These are phyloP conservation scores for Portunus trituberculatus DNA, from an alignment of 1,140 invertebrate genomes.

Conservation along the genomic window DNA sequence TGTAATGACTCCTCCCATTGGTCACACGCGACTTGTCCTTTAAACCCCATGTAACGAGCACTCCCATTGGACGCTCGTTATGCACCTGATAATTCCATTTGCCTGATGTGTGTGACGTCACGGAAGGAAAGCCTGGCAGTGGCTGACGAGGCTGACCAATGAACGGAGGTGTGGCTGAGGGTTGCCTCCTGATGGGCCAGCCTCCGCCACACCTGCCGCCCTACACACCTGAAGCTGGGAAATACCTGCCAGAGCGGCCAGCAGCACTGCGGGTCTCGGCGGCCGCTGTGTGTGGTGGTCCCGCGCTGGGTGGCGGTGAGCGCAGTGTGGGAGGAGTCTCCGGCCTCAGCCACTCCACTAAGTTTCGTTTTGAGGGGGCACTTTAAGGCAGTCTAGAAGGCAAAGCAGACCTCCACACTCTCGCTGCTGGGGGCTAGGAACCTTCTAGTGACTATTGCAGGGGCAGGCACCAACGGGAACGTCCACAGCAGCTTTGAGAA, in stretches of 20 bases:
- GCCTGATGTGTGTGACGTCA: constrained; percentile 56
- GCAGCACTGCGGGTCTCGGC: not conserved
- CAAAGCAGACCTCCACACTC: not conserved
- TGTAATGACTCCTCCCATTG: constrained; percentile 45
- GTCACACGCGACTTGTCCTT: constrained; percentile 27
- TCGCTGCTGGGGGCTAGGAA: not conserved
- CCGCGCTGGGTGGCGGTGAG: constrained; percentile 50
- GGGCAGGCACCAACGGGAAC: not conserved
- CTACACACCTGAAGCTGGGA: constrained; percentile 50
- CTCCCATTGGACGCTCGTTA: constrained; percentile 57
- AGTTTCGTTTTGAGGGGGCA: constrained; percentile 41
- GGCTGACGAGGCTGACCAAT: constrained; percentile 54
- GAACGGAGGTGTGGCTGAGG: not conserved
- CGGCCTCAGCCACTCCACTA: constrained; percentile 34
- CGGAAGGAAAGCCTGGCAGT: not conserved
- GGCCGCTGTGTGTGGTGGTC: constrained; percentile 58
- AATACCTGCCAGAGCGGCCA: constrained; percentile 56
- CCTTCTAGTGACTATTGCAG: not conserved
- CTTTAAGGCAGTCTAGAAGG: not conserved
- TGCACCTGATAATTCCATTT: constrained; percentile 62
- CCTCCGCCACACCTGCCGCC: constrained; percentile 43
- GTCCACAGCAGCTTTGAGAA: not conserved
- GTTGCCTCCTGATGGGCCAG: not conserved
- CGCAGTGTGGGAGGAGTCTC: constrained; percentile 53
- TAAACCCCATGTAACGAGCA: constrained; percentile 38